Conservation (phyloP, 1,140 invertebrate species). For the Drosophila oshimai region DNA sequence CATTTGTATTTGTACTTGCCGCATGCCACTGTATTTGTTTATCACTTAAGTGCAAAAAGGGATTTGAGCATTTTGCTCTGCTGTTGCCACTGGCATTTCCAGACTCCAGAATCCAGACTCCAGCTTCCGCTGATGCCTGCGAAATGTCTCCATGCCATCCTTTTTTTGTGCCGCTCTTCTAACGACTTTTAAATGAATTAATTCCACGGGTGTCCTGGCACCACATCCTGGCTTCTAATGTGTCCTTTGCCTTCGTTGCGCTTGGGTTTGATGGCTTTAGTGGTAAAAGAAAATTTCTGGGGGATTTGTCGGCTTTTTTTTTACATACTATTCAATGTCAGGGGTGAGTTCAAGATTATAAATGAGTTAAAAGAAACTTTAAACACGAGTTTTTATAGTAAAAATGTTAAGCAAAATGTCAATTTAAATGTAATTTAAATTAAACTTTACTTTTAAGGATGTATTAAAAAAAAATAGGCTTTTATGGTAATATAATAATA, state of each 20-base stretch:
- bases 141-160: conserved; percentile 20
- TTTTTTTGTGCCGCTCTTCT: conserved; percentile 34
- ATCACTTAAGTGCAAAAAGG: conserved; percentile 81
- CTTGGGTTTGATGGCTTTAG: not conserved
- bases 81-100: conserved; percentile 26
- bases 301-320: not conserved
- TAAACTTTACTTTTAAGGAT: no score
- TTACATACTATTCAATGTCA: not conserved
- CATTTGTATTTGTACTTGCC: conserved; percentile 52
- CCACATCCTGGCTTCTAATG: conserved; percentile 26
- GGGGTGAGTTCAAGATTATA: no score
- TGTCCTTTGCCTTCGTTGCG: conserved; percentile 15
- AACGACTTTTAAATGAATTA: conserved; percentile 80
- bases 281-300: not conserved
- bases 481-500: no score
- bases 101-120: conserved; percentile 44
- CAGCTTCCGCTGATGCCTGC: conserved; percentile 37
- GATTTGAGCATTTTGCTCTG: conserved; percentile 57
- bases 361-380: no score
- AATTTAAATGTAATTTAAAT: no score
- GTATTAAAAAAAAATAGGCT: no score
- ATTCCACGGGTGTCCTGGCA: conserved; percentile 40
- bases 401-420: no score
- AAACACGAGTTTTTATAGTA: no score
- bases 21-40: conserved; percentile 76